Percentiles rank a stretch among this genome's conserved stretches.
These are phyloP conservation scores for Mustela lutreola DNA, from an alignment of 2,113 vertebrate species.

Conservation along the genomic window DNA sequence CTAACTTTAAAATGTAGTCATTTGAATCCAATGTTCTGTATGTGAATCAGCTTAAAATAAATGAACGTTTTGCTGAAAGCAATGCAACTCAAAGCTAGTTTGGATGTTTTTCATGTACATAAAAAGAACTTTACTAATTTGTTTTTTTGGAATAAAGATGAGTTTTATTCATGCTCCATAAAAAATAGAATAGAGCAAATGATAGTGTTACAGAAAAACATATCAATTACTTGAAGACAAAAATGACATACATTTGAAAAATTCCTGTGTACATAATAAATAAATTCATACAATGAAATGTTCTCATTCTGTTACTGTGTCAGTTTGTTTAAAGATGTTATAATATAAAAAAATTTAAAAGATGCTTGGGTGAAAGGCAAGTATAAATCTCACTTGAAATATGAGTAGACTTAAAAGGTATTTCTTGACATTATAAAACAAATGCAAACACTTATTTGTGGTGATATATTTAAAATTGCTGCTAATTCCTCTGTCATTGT, in stretches of 20 bases:
- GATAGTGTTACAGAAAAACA: conserved; percentile 15
- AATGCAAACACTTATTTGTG: neutral
- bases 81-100: conserved; percentile 67
- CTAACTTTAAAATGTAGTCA: conserved; percentile 69
- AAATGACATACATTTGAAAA: neutral
- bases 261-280: neutral
- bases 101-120: conserved; percentile 38
- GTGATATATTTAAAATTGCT: neutral
- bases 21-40: conserved; percentile 59
- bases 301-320: neutral
- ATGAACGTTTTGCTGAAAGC: conserved; percentile 6
- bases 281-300: neutral
- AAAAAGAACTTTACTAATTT: conserved; percentile 44
- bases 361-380: neutral
- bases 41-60: conserved; percentile 41
- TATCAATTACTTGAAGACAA: conserved; percentile 12
- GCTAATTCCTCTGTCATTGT: neutral
- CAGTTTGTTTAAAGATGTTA: neutral
- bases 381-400: neutral
- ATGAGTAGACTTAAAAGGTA: neutral
- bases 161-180: conserved; percentile 55
- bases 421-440: conserved; percentile 39
- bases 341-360: neutral
- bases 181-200: neutral
- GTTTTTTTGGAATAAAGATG: neutral